These are phyloP conservation scores for Microtus montanus DNA, from an alignment of 2,113 vertebrate genomes.

Conservation along the genomic window DNA sequence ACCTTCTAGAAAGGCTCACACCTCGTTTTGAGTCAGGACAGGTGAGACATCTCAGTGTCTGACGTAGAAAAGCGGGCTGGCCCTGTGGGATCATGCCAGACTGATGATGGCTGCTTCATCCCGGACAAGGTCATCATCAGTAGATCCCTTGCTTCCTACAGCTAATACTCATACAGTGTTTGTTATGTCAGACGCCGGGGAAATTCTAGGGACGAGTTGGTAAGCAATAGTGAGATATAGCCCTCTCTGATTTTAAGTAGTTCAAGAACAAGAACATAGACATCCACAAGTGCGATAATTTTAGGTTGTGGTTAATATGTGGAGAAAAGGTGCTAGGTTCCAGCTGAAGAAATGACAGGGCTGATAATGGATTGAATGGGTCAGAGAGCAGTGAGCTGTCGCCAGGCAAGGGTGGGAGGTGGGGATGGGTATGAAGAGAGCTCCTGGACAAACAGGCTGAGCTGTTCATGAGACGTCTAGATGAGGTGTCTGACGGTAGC, in stretches of 20 bases:
- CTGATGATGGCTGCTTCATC: not conserved
- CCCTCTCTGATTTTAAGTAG: not conserved
- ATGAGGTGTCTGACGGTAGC: not conserved
- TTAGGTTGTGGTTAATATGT: not conserved
- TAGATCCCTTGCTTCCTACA: not conserved
- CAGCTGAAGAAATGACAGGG: not conserved
- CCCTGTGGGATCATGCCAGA: not conserved
- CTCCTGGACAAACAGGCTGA: not conserved
- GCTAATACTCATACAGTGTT: not conserved
- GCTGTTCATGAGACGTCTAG: not conserved
- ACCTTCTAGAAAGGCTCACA: not conserved
- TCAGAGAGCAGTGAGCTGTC: not conserved
- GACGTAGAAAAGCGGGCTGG: not conserved
- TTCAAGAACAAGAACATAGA: not conserved
- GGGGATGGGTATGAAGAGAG: not conserved
- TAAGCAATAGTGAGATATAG: not conserved
- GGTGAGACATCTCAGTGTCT: not conserved
- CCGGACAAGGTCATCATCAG: not conserved
- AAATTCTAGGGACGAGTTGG: not conserved
- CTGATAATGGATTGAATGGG: not conserved
- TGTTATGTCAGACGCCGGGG: not conserved
- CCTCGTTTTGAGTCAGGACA: not conserved
- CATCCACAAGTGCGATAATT: not conserved
- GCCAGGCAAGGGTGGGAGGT: not conserved
- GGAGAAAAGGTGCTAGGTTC: not conserved